Conservation (phyloP, 2,797 vertebrate genomes). For the Hirundo rustica region DNA sequence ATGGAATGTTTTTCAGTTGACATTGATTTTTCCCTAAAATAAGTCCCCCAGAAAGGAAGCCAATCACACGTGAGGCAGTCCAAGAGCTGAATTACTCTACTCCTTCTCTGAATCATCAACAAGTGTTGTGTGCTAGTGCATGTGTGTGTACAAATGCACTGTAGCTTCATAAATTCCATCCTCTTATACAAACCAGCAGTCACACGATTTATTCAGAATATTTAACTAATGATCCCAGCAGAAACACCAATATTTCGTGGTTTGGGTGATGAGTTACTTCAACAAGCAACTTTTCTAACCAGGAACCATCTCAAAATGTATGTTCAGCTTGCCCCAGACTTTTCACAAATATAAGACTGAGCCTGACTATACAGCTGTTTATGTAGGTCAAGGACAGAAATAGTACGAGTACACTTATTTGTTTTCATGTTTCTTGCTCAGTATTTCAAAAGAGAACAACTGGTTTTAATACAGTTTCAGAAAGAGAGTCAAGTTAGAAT, state of each 20-base stretch:
- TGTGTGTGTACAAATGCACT: slow-evolving; percentile 68
- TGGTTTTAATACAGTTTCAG: background rate
- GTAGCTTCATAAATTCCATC: slow-evolving; percentile 42
- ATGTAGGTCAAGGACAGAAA: slow-evolving; percentile 18
- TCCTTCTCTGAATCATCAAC: slow-evolving; percentile 73
- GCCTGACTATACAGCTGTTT: background rate
- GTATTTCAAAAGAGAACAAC: background rate
- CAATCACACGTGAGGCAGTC: slow-evolving; percentile 72
- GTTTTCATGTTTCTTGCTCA: background rate
- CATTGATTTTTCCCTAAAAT: slow-evolving; percentile 76
- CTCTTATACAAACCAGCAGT: slow-evolving; percentile 8
- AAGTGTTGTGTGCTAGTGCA: slow-evolving; percentile 69
- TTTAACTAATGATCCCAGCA: background rate
- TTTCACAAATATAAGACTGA: background rate
- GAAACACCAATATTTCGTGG: background rate
- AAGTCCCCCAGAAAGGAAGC: slow-evolving; percentile 72
- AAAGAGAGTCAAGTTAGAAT: background rate
- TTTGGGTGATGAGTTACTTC: background rate
- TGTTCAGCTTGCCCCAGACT: background rate
- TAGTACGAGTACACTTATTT: background rate
- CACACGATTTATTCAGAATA: background rate
- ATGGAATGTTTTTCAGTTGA: slow-evolving; percentile 77
- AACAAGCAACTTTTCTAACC: background rate
- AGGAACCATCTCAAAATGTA: background rate
- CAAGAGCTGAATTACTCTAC: slow-evolving; percentile 75